phyloP scores from a whole-genome alignment of 1,140 invertebrate species.

The Aphaenogaster ashmeadi region DNA sequence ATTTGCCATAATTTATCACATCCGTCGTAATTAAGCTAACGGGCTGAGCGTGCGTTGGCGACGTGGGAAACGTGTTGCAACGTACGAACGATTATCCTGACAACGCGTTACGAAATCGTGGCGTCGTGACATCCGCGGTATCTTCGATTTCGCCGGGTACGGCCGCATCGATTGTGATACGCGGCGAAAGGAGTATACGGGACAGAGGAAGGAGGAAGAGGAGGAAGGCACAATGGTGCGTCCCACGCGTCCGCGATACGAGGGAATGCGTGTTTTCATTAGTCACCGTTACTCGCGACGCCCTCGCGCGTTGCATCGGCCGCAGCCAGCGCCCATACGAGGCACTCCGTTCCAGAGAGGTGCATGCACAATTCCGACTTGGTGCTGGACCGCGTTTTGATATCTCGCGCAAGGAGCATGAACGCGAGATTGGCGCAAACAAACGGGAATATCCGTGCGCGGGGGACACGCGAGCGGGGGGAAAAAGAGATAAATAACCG shows the following conservation, averaged over 20 bases:
- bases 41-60: neutral
- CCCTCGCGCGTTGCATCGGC: constrained; percentile 66
- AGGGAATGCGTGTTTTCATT: constrained; percentile 76
- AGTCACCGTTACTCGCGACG: constrained; percentile 75
- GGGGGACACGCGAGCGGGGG: neutral
- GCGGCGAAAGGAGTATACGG: constrained; percentile 14
- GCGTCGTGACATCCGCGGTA: constrained; percentile 30
- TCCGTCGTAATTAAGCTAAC: constrained; percentile 40
- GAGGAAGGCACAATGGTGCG: constrained; percentile 24
- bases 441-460: neutral
- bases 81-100: constrained; percentile 29
- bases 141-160: constrained; percentile 54
- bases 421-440: constrained; percentile 63
- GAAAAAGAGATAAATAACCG: constrained; percentile 50
- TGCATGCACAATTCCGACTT: constrained; percentile 38
- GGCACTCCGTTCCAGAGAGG: constrained; percentile 55
- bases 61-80: constrained; percentile 44
- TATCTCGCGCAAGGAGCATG: constrained; percentile 67
- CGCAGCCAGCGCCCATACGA: constrained; percentile 49
- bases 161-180: constrained; percentile 48
- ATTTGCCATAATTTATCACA: constrained; percentile 16
- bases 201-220: neutral
- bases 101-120: constrained; percentile 42
- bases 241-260: constrained; percentile 56
- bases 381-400: constrained; percentile 62